Conservation (phyloP, 2,113 vertebrate genomes). For the Trematomus loennbergii region DNA sequence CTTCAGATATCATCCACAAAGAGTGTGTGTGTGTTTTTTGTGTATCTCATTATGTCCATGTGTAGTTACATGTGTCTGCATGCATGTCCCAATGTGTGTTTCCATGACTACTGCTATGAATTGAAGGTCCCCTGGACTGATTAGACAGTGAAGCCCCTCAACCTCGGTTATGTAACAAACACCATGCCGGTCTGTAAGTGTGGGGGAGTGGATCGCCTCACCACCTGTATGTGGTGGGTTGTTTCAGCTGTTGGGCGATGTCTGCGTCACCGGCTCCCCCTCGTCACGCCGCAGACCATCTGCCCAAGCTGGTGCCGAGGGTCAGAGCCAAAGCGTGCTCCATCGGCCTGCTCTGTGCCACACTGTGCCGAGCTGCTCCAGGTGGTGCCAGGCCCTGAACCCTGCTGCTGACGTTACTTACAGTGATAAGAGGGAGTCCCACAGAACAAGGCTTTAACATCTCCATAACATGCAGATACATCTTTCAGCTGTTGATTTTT, state of each 20-base stretch:
- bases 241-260: slow-evolving; percentile 62
- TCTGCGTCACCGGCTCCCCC: slow-evolving; percentile 50
- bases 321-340: slow-evolving; percentile 37
- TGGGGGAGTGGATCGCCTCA: slow-evolving; percentile 41
- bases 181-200: slow-evolving; percentile 18
- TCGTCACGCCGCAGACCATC: slow-evolving; percentile 61
- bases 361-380: not conserved
- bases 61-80: not conserved
- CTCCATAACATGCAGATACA: not conserved
- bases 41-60: not conserved
- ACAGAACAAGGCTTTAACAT: not conserved
- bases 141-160: slow-evolving; percentile 20
- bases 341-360: not conserved
- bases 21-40: not conserved
- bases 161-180: slow-evolving; percentile 52
- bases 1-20: slow-evolving; percentile 15
- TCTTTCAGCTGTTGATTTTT: not conserved
- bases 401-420: slow-evolving; percentile 3
- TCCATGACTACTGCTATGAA: slow-evolving; percentile 45
- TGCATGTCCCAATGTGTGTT: slow-evolving; percentile 30
- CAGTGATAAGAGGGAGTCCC: not conserved
- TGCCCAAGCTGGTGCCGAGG: slow-evolving; percentile 46
- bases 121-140: slow-evolving; percentile 15
- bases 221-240: slow-evolving; percentile 70
- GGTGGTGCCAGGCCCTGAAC: slow-evolving; percentile 2